Percentiles rank a stretch among this genome's conserved stretches.
Evolutionary conservation across 2,113 vertebrate genomes (phyloP).

Genomic region (Anseranas semipalmata): DNA sequence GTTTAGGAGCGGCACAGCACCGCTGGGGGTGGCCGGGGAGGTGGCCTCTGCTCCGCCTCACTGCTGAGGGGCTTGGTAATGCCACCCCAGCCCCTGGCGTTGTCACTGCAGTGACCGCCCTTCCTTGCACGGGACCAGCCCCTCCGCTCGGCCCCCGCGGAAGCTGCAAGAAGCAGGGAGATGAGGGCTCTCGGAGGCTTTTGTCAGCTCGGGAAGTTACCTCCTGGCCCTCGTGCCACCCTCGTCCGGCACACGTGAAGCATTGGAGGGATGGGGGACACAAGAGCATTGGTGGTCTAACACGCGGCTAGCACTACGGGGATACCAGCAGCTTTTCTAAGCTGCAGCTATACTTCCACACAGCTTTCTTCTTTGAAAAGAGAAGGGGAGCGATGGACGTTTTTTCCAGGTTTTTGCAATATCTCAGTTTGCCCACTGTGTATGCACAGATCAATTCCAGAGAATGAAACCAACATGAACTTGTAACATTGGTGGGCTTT

Average conservation of each 20-base stretch:
- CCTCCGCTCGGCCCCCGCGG: background rate
- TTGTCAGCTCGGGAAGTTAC: background rate
- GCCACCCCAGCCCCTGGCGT: background rate
- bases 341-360: background rate
- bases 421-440: background rate
- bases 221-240: background rate
- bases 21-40: background rate
- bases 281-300: background rate
- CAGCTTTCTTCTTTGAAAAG: background rate
- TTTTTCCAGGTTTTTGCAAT: background rate
- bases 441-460: slow-evolving; percentile 5
- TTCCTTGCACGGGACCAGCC: background rate
- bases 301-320: fast-evolving
- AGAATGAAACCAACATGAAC: background rate
- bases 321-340: background rate
- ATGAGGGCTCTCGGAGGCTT: background rate
- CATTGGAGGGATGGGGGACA: background rate
- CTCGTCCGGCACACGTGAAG: background rate
- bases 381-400: background rate
- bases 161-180: background rate
- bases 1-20: background rate
- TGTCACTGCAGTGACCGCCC: background rate
- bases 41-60: background rate
- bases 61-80: background rate
- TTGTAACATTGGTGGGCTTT: background rate